A percentile compares a stretch with the other conserved stretches of the same genome.
Evolutionary conservation across 2,888 invertebrate species (phyloP).

Genomic region (Drosophila affinis): DNA sequence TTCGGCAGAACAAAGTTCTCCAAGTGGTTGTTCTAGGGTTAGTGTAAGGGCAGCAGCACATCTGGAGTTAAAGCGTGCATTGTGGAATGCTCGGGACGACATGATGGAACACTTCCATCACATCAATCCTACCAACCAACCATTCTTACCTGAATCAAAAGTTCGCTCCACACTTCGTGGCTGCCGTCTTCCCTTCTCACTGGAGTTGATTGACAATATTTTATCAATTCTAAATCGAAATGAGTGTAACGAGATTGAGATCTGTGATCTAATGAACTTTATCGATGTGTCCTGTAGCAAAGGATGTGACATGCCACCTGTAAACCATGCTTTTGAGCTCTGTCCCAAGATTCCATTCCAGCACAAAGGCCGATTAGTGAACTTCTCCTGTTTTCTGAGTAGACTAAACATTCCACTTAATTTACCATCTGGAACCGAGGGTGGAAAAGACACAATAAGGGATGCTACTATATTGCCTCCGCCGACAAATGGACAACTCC

Average conservation of each 20-base stretch:
- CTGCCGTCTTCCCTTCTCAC: conserved; percentile 88
- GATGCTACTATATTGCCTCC: conserved; percentile 21
- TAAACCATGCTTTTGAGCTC: conserved; percentile 82
- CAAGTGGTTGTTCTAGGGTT: conserved; percentile 81
- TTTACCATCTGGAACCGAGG: conserved; percentile 38
- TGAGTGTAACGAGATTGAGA: conserved; percentile 87
- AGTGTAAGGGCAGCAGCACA: conserved; percentile 87
- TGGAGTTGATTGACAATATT: conserved; percentile 88
- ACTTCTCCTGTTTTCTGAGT: conserved; percentile 80
- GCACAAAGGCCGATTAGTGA: conserved; percentile 78
- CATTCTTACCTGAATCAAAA: conserved; percentile 86
- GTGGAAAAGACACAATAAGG: conserved; percentile 5
- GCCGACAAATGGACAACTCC: background rate
- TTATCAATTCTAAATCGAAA: conserved; percentile 86
- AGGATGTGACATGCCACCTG: conserved; percentile 79
- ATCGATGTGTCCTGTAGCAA: conserved; percentile 86
- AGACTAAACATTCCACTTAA: conserved; percentile 72
- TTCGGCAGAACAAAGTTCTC: conserved; percentile 86
- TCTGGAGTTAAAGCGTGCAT: conserved; percentile 87
- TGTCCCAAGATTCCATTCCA: conserved; percentile 82
- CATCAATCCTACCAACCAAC: conserved; percentile 85
- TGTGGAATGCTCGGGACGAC: conserved; percentile 89
- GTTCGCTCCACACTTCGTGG: conserved; percentile 88
- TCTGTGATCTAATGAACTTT: conserved; percentile 89
- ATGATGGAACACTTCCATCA: conserved; percentile 86